phyloP scores from a whole-genome alignment of 1,140 invertebrate species.

The Sitophilus oryzae region DNA sequence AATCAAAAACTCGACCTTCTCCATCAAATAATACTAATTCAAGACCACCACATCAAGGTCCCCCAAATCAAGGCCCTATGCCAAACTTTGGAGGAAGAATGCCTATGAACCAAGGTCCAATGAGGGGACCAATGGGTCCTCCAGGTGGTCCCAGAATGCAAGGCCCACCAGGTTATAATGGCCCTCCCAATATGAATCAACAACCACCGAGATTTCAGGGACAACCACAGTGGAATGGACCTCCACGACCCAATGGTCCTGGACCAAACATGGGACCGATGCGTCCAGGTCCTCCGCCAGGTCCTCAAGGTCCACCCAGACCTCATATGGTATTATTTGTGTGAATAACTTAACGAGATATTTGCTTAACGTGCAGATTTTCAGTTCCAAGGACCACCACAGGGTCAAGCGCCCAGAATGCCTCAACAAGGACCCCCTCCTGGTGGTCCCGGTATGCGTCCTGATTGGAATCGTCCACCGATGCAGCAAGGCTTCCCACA shows the following conservation, averaged over 20 bases:
- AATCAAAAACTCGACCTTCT: slow-evolving; percentile 79
- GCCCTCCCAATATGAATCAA: slow-evolving; percentile 38
- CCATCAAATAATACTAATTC: slow-evolving; percentile 56
- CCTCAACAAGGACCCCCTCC: slow-evolving; percentile 52
- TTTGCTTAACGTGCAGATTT: slow-evolving; percentile 3
- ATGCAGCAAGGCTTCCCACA: slow-evolving; percentile 52
- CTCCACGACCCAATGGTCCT: slow-evolving; percentile 52
- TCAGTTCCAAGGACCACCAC: slow-evolving; percentile 57
- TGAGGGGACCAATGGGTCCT: slow-evolving; percentile 56
- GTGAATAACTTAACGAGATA: background rate
- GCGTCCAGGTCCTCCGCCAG: slow-evolving; percentile 51
- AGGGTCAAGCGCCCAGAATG: slow-evolving; percentile 55
- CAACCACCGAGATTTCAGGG: slow-evolving; percentile 53
- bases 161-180: slow-evolving; percentile 48
- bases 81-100: slow-evolving; percentile 58
- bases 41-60: slow-evolving; percentile 47
- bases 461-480: slow-evolving; percentile 73
- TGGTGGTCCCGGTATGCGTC: slow-evolving; percentile 56
- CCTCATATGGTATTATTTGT: slow-evolving; percentile 59
- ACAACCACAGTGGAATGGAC: slow-evolving; percentile 54
- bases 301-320: slow-evolving; percentile 53
- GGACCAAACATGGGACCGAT: slow-evolving; percentile 50
- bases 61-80: slow-evolving; percentile 46
- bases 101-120: slow-evolving; percentile 59
- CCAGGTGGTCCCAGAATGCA: slow-evolving; percentile 66